phyloP scores from a whole-genome alignment of 2,113 vertebrate genomes.

The Spea multiplicata region DNA sequence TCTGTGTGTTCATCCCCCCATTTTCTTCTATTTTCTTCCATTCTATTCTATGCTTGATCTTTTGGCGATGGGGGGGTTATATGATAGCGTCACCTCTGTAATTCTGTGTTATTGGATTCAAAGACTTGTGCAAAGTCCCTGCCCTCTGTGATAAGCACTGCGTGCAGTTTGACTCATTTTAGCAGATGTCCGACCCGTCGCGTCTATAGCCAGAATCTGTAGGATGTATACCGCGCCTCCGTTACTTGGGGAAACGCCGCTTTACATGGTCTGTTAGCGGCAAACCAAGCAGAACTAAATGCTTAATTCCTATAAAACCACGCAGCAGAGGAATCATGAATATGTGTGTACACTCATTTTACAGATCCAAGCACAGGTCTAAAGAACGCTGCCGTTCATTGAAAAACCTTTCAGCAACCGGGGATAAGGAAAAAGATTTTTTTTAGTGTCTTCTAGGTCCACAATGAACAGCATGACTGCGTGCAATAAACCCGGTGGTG shows the following conservation, averaged over 20 bases:
- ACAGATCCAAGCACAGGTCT: too few relatives aligned
- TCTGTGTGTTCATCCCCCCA: too few relatives aligned
- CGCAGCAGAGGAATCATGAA: too few relatives aligned
- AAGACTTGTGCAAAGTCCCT: neutral
- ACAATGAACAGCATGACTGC: constrained; percentile 2
- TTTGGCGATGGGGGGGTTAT: too few relatives aligned
- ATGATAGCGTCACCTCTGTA: too few relatives aligned
- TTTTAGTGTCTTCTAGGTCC: neutral
- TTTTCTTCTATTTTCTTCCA: too few relatives aligned
- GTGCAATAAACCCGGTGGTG: constrained; percentile 1
- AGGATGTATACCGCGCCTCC: neutral
- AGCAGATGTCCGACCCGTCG: neutral
- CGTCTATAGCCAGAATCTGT: neutral
- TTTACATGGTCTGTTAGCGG: too few relatives aligned
- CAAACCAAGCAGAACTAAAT: too few relatives aligned
- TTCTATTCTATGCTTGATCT: too few relatives aligned
- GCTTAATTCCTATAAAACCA: too few relatives aligned
- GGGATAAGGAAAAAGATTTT: neutral
- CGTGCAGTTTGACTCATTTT: neutral
- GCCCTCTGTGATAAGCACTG: neutral
- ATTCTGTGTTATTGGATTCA: neutral
- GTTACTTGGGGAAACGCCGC: neutral
- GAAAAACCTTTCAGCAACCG: neutral
- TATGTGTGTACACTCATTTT: too few relatives aligned
- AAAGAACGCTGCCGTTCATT: too few relatives aligned